phyloP scores from a whole-genome alignment of 1,140 invertebrate genomes.

The Leptinotarsa texana region DNA sequence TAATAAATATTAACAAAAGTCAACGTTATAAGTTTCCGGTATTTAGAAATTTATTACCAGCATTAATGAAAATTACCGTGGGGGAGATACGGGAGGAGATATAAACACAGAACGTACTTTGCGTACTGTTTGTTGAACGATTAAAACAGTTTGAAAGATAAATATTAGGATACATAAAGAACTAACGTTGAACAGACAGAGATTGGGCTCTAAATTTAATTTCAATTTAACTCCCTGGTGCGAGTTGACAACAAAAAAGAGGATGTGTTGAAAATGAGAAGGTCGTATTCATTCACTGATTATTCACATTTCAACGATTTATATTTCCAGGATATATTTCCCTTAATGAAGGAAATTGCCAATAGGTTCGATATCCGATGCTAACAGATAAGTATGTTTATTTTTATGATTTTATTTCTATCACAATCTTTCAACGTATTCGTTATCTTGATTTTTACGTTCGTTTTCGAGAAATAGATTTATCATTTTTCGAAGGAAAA shows the following conservation, averaged over 20 bases:
- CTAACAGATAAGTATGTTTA: no score
- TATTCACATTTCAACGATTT: not conserved
- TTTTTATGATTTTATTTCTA: no score
- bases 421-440: no score
- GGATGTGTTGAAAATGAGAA: not conserved
- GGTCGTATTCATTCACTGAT: not conserved
- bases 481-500: no score
- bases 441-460: no score
- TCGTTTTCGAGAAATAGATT: no score
- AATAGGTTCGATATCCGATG: not conserved
- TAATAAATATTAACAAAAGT: conserved; percentile 27
- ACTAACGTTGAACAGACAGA: conserved; percentile 32
- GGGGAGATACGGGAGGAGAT: conserved; percentile 30
- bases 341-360: not conserved
- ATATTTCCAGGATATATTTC: conserved; percentile 6
- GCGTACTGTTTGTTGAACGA: conserved; percentile 44
- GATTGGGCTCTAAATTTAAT: conserved; percentile 19
- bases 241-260: not conserved
- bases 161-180: conserved; percentile 41
- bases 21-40: conserved; percentile 35
- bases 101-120: conserved; percentile 35
- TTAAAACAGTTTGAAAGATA: conserved; percentile 48
- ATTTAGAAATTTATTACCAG: conserved; percentile 29
- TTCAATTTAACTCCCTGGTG: conserved; percentile 10
- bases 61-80: conserved; percentile 32